phyloP scores from a whole-genome alignment of 2,888 invertebrate genomes.

The Brachylomia viminalis region DNA sequence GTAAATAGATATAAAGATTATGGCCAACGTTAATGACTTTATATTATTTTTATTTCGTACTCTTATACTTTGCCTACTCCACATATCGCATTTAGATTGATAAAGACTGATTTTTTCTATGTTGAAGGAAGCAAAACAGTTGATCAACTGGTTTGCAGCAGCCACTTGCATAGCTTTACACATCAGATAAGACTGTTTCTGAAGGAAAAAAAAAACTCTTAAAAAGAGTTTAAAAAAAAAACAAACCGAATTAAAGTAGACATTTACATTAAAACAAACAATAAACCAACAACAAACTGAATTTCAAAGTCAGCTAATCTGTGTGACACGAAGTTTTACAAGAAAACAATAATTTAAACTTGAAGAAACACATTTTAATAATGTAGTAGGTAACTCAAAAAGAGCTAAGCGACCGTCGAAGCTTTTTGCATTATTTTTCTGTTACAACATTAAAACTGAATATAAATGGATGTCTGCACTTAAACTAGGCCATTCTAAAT shows the following conservation, averaged over 20 bases:
- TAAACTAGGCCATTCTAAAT: conserved; percentile 64
- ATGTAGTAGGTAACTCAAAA: conserved; percentile 50
- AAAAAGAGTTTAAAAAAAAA: background rate
- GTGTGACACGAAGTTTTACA: conserved; percentile 37
- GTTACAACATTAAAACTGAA: conserved; percentile 68
- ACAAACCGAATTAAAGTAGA: background rate
- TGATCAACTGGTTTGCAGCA: too few relatives aligned
- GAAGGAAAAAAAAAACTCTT: background rate
- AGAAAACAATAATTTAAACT: conserved; percentile 58
- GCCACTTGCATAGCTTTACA: too few relatives aligned
- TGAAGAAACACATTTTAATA: conserved; percentile 55
- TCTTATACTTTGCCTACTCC: too few relatives aligned
- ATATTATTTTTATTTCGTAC: too few relatives aligned
- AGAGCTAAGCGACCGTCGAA: conserved; percentile 45
- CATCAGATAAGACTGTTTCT: too few relatives aligned
- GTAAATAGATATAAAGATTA: too few relatives aligned
- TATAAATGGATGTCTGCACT: conserved; percentile 65
- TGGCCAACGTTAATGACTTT: too few relatives aligned
- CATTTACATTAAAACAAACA: conserved; percentile 22
- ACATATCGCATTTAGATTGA: too few relatives aligned
- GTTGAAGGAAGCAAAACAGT: too few relatives aligned
- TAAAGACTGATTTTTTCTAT: too few relatives aligned
- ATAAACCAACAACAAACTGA: conserved; percentile 31
- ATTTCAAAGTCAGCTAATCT: conserved; percentile 42
- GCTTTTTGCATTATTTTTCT: conserved; percentile 57